These are phyloP conservation scores for Telmatherina bonti DNA, from an alignment of 2,797 vertebrate genomes.

Conservation along the genomic window DNA sequence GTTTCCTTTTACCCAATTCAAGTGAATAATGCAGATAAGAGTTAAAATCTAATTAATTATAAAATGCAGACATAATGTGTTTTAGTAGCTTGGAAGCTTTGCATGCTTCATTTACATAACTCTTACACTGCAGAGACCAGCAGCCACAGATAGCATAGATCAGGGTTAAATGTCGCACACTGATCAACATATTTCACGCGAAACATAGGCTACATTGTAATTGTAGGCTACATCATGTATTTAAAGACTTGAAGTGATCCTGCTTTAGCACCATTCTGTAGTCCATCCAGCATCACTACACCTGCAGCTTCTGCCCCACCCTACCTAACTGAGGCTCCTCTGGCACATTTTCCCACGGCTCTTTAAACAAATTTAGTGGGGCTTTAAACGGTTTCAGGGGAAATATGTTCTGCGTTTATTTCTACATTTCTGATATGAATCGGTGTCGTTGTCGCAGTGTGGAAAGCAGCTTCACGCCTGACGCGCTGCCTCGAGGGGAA, in stretches of 20 bases:
- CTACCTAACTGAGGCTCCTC: conserved; percentile 28
- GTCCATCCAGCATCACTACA: conserved; percentile 9
- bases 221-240: conserved; percentile 9
- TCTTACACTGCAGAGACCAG: too few relatives aligned
- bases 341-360: neutral
- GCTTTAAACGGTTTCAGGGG: neutral
- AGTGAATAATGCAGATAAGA: conserved; percentile 25
- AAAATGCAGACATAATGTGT: too few relatives aligned
- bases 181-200: neutral
- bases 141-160: conserved; percentile 9
- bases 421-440: conserved; percentile 14
- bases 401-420: neutral
- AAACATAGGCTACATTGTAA: conserved; percentile 6
- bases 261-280: conserved; percentile 14
- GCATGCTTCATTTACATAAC: conserved; percentile 42
- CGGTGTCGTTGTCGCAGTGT: conserved; percentile 1
- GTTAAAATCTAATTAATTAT: too few relatives aligned
- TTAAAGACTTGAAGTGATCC: neutral
- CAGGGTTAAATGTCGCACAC: conserved; percentile 23
- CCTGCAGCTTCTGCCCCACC: conserved; percentile 70
- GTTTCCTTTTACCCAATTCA: conserved; percentile 37
- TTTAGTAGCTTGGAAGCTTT: conserved; percentile 17
- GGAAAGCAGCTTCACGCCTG: conserved; percentile 15
- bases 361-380: neutral
- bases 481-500: conserved; percentile 42